Evolutionary conservation across 2,888 invertebrate genomes (phyloP).

Genomic region (Drosophila demipolita): DNA sequence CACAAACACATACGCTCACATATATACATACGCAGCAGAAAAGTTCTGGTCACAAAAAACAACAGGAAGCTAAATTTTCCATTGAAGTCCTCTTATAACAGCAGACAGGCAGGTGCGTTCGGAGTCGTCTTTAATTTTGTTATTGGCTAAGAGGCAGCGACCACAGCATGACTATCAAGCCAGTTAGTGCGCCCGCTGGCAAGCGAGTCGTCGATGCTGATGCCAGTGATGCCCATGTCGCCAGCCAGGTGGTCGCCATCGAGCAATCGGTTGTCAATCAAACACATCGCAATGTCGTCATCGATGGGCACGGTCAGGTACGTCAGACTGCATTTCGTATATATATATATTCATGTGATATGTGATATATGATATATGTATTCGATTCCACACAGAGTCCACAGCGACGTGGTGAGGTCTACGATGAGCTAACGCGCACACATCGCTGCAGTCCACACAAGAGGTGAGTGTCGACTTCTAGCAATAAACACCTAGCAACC

Average conservation of each 20-base stretch:
- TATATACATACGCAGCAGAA: slow-evolving; percentile 19
- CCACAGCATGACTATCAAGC: slow-evolving; percentile 84
- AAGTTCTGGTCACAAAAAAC: slow-evolving; percentile 34
- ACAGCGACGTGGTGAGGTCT: slow-evolving; percentile 83
- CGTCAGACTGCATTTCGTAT: slow-evolving; percentile 10
- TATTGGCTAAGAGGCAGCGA: slow-evolving; percentile 27
- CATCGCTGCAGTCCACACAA: slow-evolving; percentile 85
- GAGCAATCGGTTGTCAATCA: slow-evolving; percentile 71
- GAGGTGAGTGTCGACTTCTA: slow-evolving; percentile 59
- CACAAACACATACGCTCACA: slow-evolving; percentile 23
- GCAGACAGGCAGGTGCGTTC: not conserved
- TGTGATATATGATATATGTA: not conserved
- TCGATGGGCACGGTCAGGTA: slow-evolving; percentile 83
- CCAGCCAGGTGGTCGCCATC: slow-evolving; percentile 61
- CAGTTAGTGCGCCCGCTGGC: slow-evolving; percentile 78
- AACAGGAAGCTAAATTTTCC: slow-evolving; percentile 30
- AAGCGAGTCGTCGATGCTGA: slow-evolving; percentile 75
- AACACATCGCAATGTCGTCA: slow-evolving; percentile 83
- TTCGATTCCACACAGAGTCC: slow-evolving; percentile 80
- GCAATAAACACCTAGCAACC: not conserved
- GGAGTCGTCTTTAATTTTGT: slow-evolving; percentile 4
- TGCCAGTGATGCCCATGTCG: slow-evolving; percentile 62
- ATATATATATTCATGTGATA: not conserved
- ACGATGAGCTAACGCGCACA: slow-evolving; percentile 82
- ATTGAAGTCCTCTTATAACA: slow-evolving; percentile 25